Percentiles rank a stretch among this genome's conserved stretches.
Conservation (phyloP, 2,113 vertebrate genomes). For the Rafetus swinhoei region DNA sequence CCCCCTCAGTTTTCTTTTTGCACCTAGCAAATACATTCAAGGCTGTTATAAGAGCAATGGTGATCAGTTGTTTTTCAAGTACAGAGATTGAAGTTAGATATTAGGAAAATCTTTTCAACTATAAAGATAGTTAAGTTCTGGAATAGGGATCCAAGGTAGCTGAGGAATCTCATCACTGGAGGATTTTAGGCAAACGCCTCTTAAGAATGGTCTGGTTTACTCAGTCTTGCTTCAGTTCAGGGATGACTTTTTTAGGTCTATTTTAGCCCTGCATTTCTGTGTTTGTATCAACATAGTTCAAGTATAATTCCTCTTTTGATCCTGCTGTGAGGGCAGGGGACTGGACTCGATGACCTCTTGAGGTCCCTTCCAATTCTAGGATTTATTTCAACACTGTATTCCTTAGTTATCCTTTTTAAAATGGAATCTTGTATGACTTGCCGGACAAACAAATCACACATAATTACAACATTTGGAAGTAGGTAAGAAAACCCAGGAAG, state of each 20-base stretch:
- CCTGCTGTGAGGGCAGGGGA: no score
- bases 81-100: neutral
- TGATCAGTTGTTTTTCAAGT: neutral
- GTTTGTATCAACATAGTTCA: neutral
- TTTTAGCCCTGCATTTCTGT: neutral
- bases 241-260: neutral
- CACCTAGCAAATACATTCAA: neutral
- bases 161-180: neutral
- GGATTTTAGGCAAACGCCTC: neutral
- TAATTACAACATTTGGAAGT: constrained; percentile 29
- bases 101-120: neutral
- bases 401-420: neutral
- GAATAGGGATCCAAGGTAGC: neutral
- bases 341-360: no score
- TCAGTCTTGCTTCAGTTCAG: neutral
- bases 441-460: neutral
- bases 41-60: no score
- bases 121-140: neutral
- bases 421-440: neutral
- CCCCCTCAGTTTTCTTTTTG: no score
- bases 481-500: neutral
- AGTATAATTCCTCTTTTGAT: neutral
- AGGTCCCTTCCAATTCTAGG: no score
- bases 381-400: neutral
- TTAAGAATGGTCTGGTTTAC: neutral